These are phyloP conservation scores for Allobates femoralis DNA, from an alignment of 2,797 vertebrate genomes.

Conservation along the genomic window DNA sequence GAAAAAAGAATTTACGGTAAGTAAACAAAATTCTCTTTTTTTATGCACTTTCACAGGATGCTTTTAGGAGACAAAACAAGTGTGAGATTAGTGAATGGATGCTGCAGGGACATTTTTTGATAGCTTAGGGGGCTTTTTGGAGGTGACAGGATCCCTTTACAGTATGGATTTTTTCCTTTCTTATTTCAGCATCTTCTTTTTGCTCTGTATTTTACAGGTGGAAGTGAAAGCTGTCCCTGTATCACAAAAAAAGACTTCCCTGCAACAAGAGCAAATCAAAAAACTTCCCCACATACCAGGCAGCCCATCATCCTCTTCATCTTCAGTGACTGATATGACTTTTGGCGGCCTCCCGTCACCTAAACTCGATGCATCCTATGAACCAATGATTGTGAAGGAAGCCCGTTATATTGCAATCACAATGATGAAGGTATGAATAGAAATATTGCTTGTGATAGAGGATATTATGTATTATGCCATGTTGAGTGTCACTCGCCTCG, in stretches of 20 bases:
- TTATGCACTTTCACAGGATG: too few species aligned
- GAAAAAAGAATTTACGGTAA: too few species aligned
- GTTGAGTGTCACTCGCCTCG: too few species aligned
- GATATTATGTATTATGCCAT: too few species aligned
- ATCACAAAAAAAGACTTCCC: constrained; percentile 93
- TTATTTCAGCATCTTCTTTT: not conserved
- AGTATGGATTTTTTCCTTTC: not conserved
- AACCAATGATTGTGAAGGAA: constrained; percentile 98
- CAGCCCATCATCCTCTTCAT: constrained; percentile 77
- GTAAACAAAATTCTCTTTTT: too few species aligned
- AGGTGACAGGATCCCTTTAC: too few species aligned
- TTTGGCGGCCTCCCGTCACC: constrained; percentile 94
- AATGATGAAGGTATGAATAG: constrained; percentile 96
- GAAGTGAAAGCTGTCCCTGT: constrained; percentile 98
- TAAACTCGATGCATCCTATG: constrained; percentile 95
- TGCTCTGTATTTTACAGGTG: constrained; percentile 76
- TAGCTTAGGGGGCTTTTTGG: too few species aligned
- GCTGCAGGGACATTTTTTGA: too few species aligned
- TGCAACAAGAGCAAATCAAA: constrained; percentile 90
- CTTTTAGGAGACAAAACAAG: too few species aligned
- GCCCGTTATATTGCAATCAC: constrained; percentile 98
- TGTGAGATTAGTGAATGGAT: too few species aligned
- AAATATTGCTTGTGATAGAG: too few species aligned
- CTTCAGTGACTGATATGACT: constrained; percentile 85
- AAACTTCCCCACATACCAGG: constrained; percentile 91